A percentile compares a stretch with the other conserved stretches of the same genome.
Evolutionary conservation across 1,140 invertebrate genomes (phyloP).

Genomic region (Aphelenchoides besseyi): DNA sequence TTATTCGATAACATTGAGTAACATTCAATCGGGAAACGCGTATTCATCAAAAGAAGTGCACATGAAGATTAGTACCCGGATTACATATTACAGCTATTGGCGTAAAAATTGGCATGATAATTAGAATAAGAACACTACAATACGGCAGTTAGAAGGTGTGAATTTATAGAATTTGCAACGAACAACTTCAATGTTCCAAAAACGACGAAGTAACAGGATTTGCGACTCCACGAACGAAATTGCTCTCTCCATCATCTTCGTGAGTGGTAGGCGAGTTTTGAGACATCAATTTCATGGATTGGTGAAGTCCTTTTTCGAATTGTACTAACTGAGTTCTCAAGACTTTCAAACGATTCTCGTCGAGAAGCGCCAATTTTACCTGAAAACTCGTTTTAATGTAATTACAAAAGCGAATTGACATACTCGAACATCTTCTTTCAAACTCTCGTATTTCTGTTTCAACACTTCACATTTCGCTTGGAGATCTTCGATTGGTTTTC

Average conservation of each 20-base stretch:
- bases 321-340: constrained; percentile 24
- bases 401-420: constrained; percentile 16
- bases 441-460: constrained; percentile 30
- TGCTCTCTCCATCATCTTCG: background rate
- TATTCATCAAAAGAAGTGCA: too few relatives aligned
- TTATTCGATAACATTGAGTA: too few relatives aligned
- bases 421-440: constrained; percentile 38
- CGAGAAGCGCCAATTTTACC: constrained; percentile 31
- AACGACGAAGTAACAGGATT: constrained; percentile 17
- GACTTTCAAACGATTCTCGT: constrained; percentile 31
- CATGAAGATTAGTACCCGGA: too few relatives aligned
- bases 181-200: constrained; percentile 9
- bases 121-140: too few relatives aligned
- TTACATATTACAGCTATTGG: too few relatives aligned
- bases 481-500: constrained; percentile 4
- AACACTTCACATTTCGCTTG: constrained; percentile 23
- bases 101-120: too few relatives aligned
- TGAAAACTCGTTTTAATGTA: constrained; percentile 10
- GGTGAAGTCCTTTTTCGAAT: constrained; percentile 10
- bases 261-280: constrained; percentile 20
- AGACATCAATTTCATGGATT: constrained; percentile 19
- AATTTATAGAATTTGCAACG: too few relatives aligned
- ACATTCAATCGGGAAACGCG: too few relatives aligned
- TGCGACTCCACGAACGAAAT: constrained; percentile 20
- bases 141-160: too few relatives aligned